Evolutionary conservation across 1,140 invertebrate species (phyloP).

Genomic region (Paramacrobiotus metropolitanus): DNA sequence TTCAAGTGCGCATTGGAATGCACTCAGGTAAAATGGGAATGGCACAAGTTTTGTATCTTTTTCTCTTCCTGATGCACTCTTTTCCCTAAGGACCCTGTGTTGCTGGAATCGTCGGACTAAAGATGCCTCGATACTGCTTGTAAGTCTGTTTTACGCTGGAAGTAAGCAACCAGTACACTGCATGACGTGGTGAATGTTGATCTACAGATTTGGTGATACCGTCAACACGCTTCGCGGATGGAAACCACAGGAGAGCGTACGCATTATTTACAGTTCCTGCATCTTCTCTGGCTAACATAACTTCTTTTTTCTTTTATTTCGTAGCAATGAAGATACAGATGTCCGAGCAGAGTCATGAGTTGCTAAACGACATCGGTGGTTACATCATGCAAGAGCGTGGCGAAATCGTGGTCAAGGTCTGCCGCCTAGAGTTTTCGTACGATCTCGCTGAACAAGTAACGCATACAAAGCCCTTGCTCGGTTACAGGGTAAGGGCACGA

Average conservation of each 20-base stretch:
- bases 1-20: constrained; percentile 33
- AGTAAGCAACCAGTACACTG: neutral
- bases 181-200: constrained; percentile 30
- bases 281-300: too few relatives aligned
- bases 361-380: constrained; percentile 45
- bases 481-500: constrained; percentile 20
- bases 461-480: neutral
- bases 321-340: constrained; percentile 55
- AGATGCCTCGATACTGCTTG: constrained; percentile 39
- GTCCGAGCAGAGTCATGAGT: constrained; percentile 46
- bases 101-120: constrained; percentile 37
- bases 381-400: constrained; percentile 55
- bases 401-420: constrained; percentile 55
- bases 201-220: constrained; percentile 47
- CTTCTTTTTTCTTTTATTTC: too few relatives aligned
- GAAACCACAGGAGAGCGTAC: constrained; percentile 28
- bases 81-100: constrained; percentile 28
- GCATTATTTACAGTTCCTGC: too few relatives aligned
- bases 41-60: neutral
- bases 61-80: neutral
- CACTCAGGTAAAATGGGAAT: constrained; percentile 27
- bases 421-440: neutral
- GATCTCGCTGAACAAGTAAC: neutral
- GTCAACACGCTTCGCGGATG: constrained; percentile 31
- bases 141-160: constrained; percentile 18